phyloP scores from a whole-genome alignment of 2,113 vertebrate genomes.

The Gopherus flavomarginatus region DNA sequence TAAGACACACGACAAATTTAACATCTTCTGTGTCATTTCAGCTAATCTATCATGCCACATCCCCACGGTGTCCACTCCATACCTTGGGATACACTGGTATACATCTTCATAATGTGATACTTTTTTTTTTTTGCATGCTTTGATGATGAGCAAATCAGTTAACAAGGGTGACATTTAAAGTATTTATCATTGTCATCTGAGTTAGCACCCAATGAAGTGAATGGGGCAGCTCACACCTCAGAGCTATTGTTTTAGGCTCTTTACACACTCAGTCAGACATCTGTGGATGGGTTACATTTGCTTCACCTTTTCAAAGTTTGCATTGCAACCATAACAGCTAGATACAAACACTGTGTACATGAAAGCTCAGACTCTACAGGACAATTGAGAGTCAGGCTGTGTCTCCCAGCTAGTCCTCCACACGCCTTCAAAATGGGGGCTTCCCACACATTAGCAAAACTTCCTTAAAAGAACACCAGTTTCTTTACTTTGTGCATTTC shows the following conservation, averaged over 20 bases:
- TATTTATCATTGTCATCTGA: background rate
- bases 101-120: background rate
- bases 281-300: accelerated
- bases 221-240: accelerated
- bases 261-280: constrained; percentile 6
- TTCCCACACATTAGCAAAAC: background rate
- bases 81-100: background rate
- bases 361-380: constrained; percentile 57
- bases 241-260: background rate
- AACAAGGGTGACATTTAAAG: background rate
- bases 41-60: background rate
- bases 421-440: constrained; percentile 2
- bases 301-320: background rate
- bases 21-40: background rate
- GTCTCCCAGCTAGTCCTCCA: constrained; percentile 50
- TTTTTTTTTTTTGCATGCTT: background rate
- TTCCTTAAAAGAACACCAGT: constrained; percentile 28
- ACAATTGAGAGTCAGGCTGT: constrained; percentile 39
- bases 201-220: background rate
- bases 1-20: background rate
- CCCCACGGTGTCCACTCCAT: background rate
- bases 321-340: constrained; percentile 25
- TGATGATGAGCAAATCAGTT: background rate
- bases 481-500: background rate
- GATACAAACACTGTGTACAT: constrained; percentile 39